These are phyloP conservation scores for Lophius americanus DNA, from an alignment of 2,797 vertebrate genomes.

Conservation along the genomic window DNA sequence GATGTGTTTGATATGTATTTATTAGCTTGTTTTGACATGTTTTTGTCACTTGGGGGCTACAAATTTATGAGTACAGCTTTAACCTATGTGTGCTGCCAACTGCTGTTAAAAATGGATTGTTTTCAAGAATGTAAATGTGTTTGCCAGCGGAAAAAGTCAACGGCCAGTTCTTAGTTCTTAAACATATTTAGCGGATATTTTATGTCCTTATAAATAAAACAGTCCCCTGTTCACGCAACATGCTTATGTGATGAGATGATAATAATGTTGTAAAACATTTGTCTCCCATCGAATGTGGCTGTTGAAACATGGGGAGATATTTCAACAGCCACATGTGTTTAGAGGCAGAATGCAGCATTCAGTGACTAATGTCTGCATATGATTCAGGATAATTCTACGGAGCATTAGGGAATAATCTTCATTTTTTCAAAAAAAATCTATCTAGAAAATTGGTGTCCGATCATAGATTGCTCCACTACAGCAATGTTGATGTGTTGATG, in stretches of 20 bases:
- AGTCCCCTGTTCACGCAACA: not conserved
- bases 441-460: too few relatives aligned
- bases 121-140: not conserved
- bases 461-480: too few relatives aligned
- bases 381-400: not conserved
- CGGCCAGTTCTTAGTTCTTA: too few relatives aligned
- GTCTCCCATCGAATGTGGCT: not conserved
- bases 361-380: not conserved
- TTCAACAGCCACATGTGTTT: not conserved
- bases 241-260: conserved; percentile 11
- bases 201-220: too few relatives aligned
- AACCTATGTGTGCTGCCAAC: not conserved
- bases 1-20: not conserved
- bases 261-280: not conserved
- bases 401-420: conserved; percentile 12
- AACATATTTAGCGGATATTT: too few relatives aligned
- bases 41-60: not conserved
- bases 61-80: conserved; percentile 1
- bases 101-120: not conserved
- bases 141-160: too few relatives aligned
- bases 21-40: not conserved
- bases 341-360: conserved; percentile 1
- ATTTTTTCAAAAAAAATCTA: conserved; percentile 21
- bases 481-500: too few relatives aligned
- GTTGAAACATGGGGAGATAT: conserved; percentile 1